Evolutionary conservation across 2,888 invertebrate genomes (phyloP).

Genomic region (Agriopis aurantiaria): DNA sequence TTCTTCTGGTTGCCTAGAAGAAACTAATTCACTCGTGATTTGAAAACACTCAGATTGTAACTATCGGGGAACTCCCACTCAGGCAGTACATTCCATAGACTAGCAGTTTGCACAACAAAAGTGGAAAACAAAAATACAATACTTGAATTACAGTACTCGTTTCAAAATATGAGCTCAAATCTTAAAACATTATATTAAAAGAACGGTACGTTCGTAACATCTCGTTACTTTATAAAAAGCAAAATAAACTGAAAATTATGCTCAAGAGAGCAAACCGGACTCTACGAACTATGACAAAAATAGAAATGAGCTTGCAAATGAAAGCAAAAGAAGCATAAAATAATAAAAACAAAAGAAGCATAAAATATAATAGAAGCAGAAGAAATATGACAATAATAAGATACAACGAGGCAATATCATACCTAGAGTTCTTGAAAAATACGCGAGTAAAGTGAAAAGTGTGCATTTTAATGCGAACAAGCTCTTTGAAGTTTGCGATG

Average conservation of each 20-base stretch:
- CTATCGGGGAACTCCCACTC: too few species aligned
- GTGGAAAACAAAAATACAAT: too few species aligned
- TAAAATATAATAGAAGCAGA: conserved; percentile 4
- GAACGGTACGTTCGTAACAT: background rate
- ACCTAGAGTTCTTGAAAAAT: conserved; percentile 18
- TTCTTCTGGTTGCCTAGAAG: too few species aligned
- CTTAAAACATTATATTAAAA: too few species aligned
- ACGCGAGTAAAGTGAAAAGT: conserved; percentile 23
- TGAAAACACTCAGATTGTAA: too few species aligned
- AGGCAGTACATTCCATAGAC: too few species aligned
- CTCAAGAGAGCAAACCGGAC: background rate
- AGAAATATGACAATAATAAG: conserved; percentile 12
- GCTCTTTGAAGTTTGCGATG: conserved; percentile 13
- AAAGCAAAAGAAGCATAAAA: background rate
- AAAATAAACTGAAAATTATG: background rate
- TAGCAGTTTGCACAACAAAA: too few species aligned
- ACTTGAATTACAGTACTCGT: too few species aligned
- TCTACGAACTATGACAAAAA: background rate
- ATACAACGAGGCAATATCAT: conserved; percentile 9
- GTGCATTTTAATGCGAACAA: conserved; percentile 25
- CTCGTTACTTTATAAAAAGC: background rate
- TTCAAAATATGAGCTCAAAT: too few species aligned
- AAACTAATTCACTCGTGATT: too few species aligned
- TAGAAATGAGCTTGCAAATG: background rate
- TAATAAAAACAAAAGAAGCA: background rate